These are phyloP conservation scores for Leucophenga maculata DNA, from an alignment of 2,888 invertebrate species.

Conservation along the genomic window DNA sequence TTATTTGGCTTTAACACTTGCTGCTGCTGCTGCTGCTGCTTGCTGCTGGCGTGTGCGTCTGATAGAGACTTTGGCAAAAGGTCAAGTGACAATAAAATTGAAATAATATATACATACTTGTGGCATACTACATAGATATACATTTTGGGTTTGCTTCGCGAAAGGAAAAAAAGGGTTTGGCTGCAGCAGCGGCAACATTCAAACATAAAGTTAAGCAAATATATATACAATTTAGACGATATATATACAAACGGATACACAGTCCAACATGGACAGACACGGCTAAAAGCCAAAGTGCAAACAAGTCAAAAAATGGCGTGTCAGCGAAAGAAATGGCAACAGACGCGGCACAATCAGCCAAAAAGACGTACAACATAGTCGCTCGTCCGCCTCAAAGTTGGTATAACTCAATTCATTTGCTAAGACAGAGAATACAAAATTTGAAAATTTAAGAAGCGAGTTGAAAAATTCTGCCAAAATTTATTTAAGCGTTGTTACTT, in stretches of 20 bases:
- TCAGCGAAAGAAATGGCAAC: neutral
- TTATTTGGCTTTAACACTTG: conserved; percentile 12
- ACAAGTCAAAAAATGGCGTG: conserved; percentile 21
- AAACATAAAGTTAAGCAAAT: neutral
- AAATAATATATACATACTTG: conserved; percentile 1
- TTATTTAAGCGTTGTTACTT: too few species aligned
- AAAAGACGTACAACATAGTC: neutral
- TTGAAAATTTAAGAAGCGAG: neutral
- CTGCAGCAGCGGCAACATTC: neutral
- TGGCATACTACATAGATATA: neutral
- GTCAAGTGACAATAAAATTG: conserved; percentile 22
- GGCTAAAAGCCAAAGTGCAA: conserved; percentile 16
- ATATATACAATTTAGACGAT: neutral
- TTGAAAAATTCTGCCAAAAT: neutral
- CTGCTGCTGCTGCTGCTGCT: neutral
- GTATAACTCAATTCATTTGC: conserved; percentile 20
- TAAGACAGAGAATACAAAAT: neutral
- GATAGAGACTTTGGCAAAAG: conserved; percentile 20
- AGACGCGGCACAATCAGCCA: neutral
- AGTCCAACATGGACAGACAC: neutral
- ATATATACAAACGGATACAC: neutral
- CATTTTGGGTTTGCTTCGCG: neutral
- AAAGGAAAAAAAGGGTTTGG: conserved; percentile 7
- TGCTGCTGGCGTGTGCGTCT: neutral
- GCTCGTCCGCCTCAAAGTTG: neutral